Evolutionary conservation across 2,797 vertebrate genomes (phyloP).

Genomic region (Clangula hyemalis): DNA sequence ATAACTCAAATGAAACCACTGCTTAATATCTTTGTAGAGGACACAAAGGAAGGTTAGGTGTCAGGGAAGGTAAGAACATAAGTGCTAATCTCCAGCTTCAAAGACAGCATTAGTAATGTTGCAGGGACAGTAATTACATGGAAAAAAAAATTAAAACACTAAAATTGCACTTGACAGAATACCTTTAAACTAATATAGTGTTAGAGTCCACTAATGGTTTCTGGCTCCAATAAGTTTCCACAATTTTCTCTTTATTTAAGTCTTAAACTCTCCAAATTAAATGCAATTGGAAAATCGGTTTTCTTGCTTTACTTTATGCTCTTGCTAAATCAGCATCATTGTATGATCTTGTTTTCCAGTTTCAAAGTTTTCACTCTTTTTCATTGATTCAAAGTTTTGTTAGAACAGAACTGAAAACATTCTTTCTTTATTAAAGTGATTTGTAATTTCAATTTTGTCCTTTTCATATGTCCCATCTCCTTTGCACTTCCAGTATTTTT

Average conservation of each 20-base stretch:
- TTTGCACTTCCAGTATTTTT: neutral
- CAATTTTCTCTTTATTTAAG: conserved; percentile 62
- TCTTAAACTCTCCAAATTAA: conserved; percentile 65
- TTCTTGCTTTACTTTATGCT: conserved; percentile 48
- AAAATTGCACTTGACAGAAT: conserved; percentile 58
- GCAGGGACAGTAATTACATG: conserved; percentile 42
- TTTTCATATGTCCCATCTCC: neutral
- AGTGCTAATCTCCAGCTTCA: conserved; percentile 6
- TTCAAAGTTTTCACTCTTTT: neutral
- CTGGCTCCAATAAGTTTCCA: conserved; percentile 51
- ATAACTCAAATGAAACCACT: neutral
- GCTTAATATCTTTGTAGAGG: neutral
- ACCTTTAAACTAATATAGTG: conserved; percentile 37
- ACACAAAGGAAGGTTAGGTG: neutral
- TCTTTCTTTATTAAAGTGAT: accelerated
- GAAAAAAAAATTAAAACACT: neutral
- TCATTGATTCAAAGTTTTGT: neutral
- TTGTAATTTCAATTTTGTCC: neutral
- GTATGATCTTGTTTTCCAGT: conserved; percentile 28
- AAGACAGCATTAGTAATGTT: conserved; percentile 19
- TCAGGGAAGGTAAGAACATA: neutral
- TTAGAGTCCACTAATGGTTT: conserved; percentile 41
- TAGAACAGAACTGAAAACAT: neutral
- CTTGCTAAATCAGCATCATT: conserved; percentile 49
- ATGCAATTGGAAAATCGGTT: conserved; percentile 67